phyloP scores from a whole-genome alignment of 2,113 vertebrate genomes.

The Elephantulus edwardii region DNA sequence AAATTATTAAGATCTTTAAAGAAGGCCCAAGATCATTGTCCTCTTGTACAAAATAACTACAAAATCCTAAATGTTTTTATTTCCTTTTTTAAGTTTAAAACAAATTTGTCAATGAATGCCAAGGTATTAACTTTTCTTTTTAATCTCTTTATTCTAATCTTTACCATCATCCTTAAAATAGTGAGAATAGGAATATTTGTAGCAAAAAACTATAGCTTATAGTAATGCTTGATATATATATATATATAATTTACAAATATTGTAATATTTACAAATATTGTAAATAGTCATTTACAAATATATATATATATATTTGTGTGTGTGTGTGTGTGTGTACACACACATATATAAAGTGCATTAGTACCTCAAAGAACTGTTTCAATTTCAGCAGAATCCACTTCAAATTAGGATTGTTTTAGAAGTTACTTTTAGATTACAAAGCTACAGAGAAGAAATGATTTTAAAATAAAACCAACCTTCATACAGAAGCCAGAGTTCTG shows the following conservation, averaged over 20 bases:
- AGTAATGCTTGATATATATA: slow-evolving; percentile 5
- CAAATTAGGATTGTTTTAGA: not conserved
- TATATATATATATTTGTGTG: not conserved
- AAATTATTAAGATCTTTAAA: not conserved
- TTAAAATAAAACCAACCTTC: slow-evolving; percentile 39
- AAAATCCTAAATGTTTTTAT: slow-evolving; percentile 23
- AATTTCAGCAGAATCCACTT: slow-evolving; percentile 20
- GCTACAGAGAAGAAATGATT: not conserved
- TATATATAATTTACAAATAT: no score
- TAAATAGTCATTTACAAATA: no score
- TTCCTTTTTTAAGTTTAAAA: not conserved
- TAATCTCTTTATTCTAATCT: not conserved
- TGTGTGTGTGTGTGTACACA: no score
- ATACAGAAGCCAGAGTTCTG: not conserved
- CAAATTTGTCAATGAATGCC: not conserved
- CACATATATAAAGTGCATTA: not conserved
- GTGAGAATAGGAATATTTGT: not conserved
- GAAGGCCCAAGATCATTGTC: not conserved
- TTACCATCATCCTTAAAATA: slow-evolving; percentile 2
- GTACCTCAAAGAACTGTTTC: not conserved
- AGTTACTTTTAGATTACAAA: not conserved
- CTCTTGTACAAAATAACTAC: not conserved
- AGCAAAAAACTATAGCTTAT: not conserved
- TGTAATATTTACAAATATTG: no score
- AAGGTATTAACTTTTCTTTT: slow-evolving; percentile 8